Percentiles rank a stretch among this genome's conserved stretches.
These are phyloP conservation scores for Apotomis capreana DNA, from an alignment of 2,888 invertebrate genomes.

Conservation along the genomic window DNA sequence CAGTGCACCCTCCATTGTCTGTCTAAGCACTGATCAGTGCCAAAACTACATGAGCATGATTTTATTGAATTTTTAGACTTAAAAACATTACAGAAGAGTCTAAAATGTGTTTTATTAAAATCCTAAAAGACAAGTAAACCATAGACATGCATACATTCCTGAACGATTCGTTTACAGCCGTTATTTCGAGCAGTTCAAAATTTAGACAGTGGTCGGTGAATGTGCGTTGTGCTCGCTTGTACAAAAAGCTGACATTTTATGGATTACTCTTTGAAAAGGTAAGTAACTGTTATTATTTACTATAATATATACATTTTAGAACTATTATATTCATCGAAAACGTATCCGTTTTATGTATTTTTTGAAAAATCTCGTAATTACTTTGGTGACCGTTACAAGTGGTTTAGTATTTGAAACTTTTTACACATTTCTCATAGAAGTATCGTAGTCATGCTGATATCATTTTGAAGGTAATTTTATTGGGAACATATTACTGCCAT, in stretches of 20 bases:
- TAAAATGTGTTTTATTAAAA: conserved; percentile 8
- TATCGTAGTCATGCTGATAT: conserved; percentile 15
- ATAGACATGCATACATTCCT: conserved; percentile 7
- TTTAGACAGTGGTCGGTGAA: conserved; percentile 16
- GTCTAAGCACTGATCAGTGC: neutral
- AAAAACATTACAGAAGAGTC: conserved; percentile 4
- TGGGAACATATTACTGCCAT: conserved; percentile 17
- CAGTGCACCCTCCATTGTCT: conserved; percentile 7
- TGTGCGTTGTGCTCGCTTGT: conserved; percentile 16
- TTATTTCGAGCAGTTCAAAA: conserved; percentile 15
- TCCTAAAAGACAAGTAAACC: conserved; percentile 7
- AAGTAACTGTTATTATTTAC: no score
- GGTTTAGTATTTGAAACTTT: conserved; percentile 19
- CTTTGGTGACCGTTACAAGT: conserved; percentile 18
- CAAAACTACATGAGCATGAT: neutral
- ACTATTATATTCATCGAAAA: conserved; percentile 5
- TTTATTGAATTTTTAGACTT: conserved; percentile 3
- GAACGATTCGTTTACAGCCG: neutral
- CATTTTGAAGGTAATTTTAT: conserved; percentile 19
- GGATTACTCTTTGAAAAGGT: conserved; percentile 7
- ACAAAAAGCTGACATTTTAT: conserved; percentile 10
- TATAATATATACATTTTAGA: conserved; percentile 10
- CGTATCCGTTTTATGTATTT: conserved; percentile 6
- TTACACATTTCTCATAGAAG: conserved; percentile 16
- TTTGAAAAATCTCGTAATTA: conserved; percentile 12